A percentile compares a stretch with the other conserved stretches of the same genome.
These are phyloP conservation scores for Teleopsis dalmanni DNA, from an alignment of 1,140 invertebrate genomes.

Conservation along the genomic window DNA sequence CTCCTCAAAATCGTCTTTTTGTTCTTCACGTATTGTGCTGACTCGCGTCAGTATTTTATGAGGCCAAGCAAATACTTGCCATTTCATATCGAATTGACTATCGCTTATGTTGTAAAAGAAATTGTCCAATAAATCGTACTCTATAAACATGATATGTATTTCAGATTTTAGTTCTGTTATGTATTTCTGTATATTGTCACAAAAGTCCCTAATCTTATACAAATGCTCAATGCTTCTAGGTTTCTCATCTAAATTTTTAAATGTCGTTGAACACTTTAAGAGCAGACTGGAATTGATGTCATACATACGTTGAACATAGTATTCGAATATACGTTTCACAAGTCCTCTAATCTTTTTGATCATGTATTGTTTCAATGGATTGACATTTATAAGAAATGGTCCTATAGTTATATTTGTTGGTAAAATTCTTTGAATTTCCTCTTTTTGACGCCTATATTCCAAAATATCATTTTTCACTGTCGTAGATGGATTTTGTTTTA, in stretches of 20 bases:
- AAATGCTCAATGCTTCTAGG: conserved; percentile 36
- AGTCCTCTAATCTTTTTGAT: conserved; percentile 35
- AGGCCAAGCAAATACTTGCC: conserved; percentile 37
- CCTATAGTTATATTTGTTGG: conserved; percentile 33
- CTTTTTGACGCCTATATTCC: conserved; percentile 30
- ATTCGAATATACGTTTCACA: conserved; percentile 31
- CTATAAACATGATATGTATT: conserved; percentile 39
- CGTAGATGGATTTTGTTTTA: conserved; percentile 20
- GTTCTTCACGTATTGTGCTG: conserved; percentile 30
- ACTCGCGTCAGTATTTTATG: conserved; percentile 31
- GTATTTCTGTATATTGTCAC: conserved; percentile 23
- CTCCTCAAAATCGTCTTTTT: conserved; percentile 38
- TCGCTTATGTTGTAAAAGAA: conserved; percentile 41
- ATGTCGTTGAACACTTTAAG: conserved; percentile 23
- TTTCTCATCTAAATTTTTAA: conserved; percentile 21
- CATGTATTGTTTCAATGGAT: conserved; percentile 29
- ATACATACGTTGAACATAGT: conserved; percentile 38
- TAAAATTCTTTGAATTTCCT: conserved; percentile 29
- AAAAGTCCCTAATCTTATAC: conserved; percentile 31
- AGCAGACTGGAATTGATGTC: conserved; percentile 26
- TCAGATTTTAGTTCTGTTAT: conserved; percentile 26
- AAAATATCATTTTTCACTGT: conserved; percentile 33
- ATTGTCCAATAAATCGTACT: conserved; percentile 37
- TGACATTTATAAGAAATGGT: conserved; percentile 35
- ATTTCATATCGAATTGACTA: conserved; percentile 39